These are phyloP conservation scores for Cydia pomonella DNA, from an alignment of 1,140 invertebrate genomes.

Conservation along the genomic window DNA sequence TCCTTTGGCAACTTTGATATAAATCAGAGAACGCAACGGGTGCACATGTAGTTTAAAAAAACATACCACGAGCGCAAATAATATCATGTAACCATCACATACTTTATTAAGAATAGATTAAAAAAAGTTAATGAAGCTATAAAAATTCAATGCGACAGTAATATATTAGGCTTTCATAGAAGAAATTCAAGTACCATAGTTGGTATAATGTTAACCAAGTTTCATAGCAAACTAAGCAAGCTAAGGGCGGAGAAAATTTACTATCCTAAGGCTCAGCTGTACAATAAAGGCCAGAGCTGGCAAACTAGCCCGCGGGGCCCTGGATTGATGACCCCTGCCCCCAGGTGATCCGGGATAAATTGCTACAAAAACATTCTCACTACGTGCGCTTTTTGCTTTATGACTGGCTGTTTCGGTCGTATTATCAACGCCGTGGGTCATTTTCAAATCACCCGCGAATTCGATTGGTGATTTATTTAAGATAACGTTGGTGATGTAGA, in stretches of 20 bases:
- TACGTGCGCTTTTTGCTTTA: constrained; percentile 47
- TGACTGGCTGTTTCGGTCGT: constrained; percentile 45
- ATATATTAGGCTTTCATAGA: too few relatives aligned
- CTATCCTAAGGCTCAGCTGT: constrained; percentile 20
- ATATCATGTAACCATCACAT: too few relatives aligned
- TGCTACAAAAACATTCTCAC: constrained; percentile 51
- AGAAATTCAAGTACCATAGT: background rate
- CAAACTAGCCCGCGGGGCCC: constrained; percentile 59
- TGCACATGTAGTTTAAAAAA: too few relatives aligned
- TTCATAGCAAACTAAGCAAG: constrained; percentile 2
- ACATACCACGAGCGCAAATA: too few relatives aligned
- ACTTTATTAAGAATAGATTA: too few relatives aligned
- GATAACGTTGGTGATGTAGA: too few relatives aligned
- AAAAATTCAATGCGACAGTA: too few relatives aligned
- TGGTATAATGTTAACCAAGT: background rate
- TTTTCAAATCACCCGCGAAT: background rate
- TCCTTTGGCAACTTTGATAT: too few relatives aligned
- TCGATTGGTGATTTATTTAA: background rate
- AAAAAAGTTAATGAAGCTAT: too few relatives aligned
- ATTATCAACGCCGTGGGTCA: constrained; percentile 3
- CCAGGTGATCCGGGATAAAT: constrained; percentile 64
- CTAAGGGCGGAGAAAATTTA: background rate
- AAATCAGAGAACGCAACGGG: too few relatives aligned
- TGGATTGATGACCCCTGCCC: constrained; percentile 63
- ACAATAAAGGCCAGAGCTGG: constrained; percentile 52